These are phyloP conservation scores for Anguilla megastoma DNA, from an alignment of 2,797 vertebrate genomes.

Conservation along the genomic window DNA sequence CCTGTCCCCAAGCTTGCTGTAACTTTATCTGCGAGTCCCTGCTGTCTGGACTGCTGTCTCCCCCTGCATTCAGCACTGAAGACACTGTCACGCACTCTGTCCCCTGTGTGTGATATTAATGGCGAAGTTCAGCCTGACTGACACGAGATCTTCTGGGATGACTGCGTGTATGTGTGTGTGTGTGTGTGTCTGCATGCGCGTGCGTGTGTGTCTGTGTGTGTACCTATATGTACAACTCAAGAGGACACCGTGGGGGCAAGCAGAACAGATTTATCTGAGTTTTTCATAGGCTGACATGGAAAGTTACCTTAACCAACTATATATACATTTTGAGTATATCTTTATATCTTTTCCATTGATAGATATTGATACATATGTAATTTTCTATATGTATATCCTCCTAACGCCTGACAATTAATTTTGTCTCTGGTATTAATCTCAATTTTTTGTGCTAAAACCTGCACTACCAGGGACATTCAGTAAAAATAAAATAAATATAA, in stretches of 20 bases:
- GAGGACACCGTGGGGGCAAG: not conserved
- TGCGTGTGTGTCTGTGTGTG: not conserved
- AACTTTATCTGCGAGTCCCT: not conserved
- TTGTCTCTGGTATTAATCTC: not conserved
- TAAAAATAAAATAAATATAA: not conserved
- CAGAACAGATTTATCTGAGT: not conserved
- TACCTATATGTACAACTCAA: not conserved
- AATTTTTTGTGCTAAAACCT: not conserved
- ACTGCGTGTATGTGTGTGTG: conserved; percentile 11
- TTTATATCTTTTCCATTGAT: not conserved
- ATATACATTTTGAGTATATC: not conserved
- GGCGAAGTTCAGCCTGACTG: not conserved
- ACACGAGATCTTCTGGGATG: not conserved
- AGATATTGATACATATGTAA: not conserved
- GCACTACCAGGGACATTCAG: not conserved
- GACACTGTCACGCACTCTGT: not conserved
- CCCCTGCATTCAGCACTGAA: not conserved
- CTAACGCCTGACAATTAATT: not conserved
- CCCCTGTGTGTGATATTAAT: not conserved
- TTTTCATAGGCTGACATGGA: not conserved
- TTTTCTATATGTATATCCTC: not conserved
- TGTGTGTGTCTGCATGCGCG: not conserved
- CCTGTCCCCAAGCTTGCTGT: not conserved
- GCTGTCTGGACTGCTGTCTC: not conserved
- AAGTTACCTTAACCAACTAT: not conserved